Base-by-base conservation (phyloP, 1,140 invertebrate species). In the Pogonomyrmex barbatus region DNA sequence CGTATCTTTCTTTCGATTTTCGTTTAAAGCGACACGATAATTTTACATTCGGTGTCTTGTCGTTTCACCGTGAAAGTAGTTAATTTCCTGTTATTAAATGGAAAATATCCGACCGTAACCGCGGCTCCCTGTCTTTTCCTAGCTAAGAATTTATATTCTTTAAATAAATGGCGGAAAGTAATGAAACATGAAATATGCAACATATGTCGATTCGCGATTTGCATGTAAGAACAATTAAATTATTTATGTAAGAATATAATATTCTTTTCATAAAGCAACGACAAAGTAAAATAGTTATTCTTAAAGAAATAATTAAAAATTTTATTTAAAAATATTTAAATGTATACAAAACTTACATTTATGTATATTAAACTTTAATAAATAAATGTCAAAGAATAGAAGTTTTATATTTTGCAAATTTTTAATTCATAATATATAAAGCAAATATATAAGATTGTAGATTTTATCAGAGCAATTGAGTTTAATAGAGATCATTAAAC, bases 31-130 rank as follows among this genome's bases (percentile, higher is more conserved):
- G 9, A 10, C 65, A 68, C 42, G 42, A 5, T 10, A 73, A 9
- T 33, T 12, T n/a, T n/a, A 33, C 6, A 12, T 5, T 45, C 39
- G 2, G 42, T 75, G 2, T 2, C 4, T 5, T 12, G 1, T n/a
- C 42, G 24, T 58, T 75, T 42, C 73, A 36, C 1, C 8, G 39
- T n/a, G 73, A 76, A 76, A 60, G 71, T 39, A 14, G 24, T 14
- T 30, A 76, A 76, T 30, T 42, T 6, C 14, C 8, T 14, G 36
- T 2, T 33, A 76, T 76, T 60, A 76, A 60, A 45, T 76, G 39
- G 73, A 76, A 76, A 76, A 54, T 75, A 2, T 60, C 14, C 36
- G 8, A 68, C 36, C 42, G 39, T 36, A n/a, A 67, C 24, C 17
- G 3, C 1, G 9, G 8, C 17, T 65, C 17, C 45, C 12, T 39